A percentile compares a stretch with the other conserved stretches of the same genome.
Conservation (phyloP, 1,140 invertebrate species). For the Zelostemma sp. region DNA sequence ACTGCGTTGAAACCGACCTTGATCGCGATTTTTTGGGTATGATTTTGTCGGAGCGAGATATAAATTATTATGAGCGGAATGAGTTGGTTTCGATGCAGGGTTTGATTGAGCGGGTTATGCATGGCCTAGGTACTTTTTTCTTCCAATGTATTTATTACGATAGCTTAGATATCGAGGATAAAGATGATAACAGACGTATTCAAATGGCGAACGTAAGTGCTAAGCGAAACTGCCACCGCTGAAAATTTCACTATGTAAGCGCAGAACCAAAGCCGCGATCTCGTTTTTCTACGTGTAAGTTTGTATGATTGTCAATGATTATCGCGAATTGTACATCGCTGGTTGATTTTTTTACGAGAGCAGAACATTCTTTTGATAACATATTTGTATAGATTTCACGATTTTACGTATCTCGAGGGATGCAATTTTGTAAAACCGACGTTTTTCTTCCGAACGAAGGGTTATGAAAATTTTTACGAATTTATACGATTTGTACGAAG, state of each 20-base stretch:
- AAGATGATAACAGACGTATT: constrained; percentile 28
- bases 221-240: constrained; percentile 55
- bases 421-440: no score
- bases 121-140: constrained; percentile 62
- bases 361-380: constrained; percentile 46
- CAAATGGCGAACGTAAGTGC: background rate
- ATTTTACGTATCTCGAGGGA: no score
- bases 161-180: constrained; percentile 50
- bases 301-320: constrained; percentile 21
- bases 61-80: no score
- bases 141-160: constrained; percentile 65
- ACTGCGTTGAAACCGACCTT: no score
- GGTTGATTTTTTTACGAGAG: constrained; percentile 55
- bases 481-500: no score
- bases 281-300: constrained; percentile 22
- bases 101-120: constrained; percentile 5
- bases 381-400: constrained; percentile 12
- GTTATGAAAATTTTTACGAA: no score
- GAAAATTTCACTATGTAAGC: constrained; percentile 33
- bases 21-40: no score
- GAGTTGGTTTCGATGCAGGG: background rate
- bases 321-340: constrained; percentile 20
- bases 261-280: constrained; percentile 41
- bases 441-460: no score
- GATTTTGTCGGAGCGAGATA: no score